phyloP scores from a whole-genome alignment of 1,140 invertebrate genomes.

The Bradynema listronoti region DNA sequence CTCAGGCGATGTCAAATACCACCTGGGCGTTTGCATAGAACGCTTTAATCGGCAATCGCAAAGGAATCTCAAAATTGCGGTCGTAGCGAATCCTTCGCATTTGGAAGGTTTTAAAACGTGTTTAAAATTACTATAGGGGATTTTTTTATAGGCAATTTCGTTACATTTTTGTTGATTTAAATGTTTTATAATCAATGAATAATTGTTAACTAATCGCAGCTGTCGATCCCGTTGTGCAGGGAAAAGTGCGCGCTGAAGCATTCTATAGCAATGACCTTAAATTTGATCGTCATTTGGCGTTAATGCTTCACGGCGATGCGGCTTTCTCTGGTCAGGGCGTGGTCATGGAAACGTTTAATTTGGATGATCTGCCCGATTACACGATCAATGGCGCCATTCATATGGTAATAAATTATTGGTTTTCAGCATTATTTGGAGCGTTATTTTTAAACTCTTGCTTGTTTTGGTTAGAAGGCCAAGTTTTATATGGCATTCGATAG shows the following conservation, averaged over 20 bases:
- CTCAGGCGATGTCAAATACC: conserved; percentile 98
- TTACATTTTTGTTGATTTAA: neutral
- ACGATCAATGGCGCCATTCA: conserved; percentile 97
- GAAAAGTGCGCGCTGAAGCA: conserved; percentile 91
- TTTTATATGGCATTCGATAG: too few relatives aligned
- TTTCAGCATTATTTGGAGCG: too few relatives aligned
- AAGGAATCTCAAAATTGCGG: conserved; percentile 92
- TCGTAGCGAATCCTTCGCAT: conserved; percentile 96
- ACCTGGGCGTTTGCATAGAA: conserved; percentile 95
- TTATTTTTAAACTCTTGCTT: too few relatives aligned
- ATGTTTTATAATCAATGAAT: neutral
- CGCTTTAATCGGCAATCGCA: conserved; percentile 92
- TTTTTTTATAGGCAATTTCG: conserved; percentile 25
- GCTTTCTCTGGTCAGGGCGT: conserved; percentile 94
- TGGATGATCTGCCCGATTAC: conserved; percentile 92
- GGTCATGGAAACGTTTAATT: conserved; percentile 98
- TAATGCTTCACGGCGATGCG: conserved; percentile 84
- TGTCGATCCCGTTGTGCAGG: conserved; percentile 90
- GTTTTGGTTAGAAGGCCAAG: too few relatives aligned
- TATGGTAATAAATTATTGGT: too few relatives aligned
- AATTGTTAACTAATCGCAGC: conserved; percentile 64
- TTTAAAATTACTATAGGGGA: neutral
- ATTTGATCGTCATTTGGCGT: conserved; percentile 67
- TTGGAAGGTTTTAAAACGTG: conserved; percentile 74
- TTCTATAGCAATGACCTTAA: conserved; percentile 93